Percentiles rank a stretch among this genome's conserved stretches.
Conservation (phyloP, 2,888 invertebrate species). For the Temnothorax unifasciatus region DNA sequence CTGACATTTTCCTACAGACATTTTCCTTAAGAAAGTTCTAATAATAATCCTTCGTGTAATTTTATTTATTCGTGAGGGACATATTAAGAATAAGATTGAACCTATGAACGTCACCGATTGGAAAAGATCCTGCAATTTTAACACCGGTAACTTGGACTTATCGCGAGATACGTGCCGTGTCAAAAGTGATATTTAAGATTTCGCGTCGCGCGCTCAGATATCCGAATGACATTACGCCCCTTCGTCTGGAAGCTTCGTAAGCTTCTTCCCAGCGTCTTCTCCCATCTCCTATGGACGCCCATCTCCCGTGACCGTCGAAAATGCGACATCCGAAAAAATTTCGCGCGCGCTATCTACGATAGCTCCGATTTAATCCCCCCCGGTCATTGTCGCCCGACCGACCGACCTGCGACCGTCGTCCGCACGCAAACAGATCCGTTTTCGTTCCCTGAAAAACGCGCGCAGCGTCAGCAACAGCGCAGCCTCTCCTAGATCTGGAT, state of each 20-base stretch:
- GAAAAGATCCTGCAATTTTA: not conserved
- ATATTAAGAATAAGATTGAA: slow-evolving; percentile 4
- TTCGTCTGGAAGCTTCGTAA: not conserved
- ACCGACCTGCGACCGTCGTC: too few relatives aligned
- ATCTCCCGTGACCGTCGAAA: not conserved
- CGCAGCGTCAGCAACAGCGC: not conserved
- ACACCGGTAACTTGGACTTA: not conserved
- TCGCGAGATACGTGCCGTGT: not conserved
- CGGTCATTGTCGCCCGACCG: slow-evolving; percentile 34
- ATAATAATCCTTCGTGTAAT: slow-evolving; percentile 11
- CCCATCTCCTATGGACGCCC: not conserved
- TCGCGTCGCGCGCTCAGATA: not conserved
- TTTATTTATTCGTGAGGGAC: not conserved
- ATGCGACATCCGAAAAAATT: slow-evolving; percentile 20
- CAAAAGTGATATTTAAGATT: not conserved
- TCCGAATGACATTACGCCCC: not conserved
- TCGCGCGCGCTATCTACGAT: not conserved
- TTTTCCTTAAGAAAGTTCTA: not conserved
- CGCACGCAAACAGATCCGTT: slow-evolving; percentile 13
- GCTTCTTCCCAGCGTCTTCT: not conserved
- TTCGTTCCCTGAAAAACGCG: slow-evolving; percentile 30
- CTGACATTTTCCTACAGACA: not conserved
- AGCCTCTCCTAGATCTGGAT: slow-evolving; percentile 30
- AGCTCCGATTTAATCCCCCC: not conserved
- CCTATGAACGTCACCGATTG: not conserved